Evolutionary conservation across 2,797 vertebrate genomes (phyloP), one percentile per base, ranked within the genome.

Genomic region (Neosilurus mollespiculum): DNA sequence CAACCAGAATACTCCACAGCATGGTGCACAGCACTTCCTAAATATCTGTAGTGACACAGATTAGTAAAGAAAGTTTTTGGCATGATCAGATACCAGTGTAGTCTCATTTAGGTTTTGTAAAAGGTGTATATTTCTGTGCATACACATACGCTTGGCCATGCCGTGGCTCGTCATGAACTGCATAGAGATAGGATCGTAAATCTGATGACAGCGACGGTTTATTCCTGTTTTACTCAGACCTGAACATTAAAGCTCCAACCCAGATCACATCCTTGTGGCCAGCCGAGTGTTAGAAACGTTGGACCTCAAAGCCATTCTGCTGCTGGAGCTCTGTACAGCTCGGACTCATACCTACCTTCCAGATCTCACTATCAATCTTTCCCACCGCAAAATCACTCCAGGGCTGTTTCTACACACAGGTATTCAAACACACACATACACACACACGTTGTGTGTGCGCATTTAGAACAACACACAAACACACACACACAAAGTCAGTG

Each of bases 291-390:
- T 14, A 8, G 56, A 43, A 10, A 51, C 62, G 11, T 12, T 78
- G 6, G 7, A 66, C 6, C 56, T 9, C n/a, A 0, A 37, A 65
- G 69, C 83, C 67, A 62, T 81, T 77, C 66, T 78, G 84, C 84
- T 71, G 73, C 65, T 43, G 65, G 12, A 71, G 56, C 49, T 72
- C 26, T 49, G 78, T 53, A 8, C 69, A 15, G 14, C n/a, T 37
- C 76, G 78, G 80, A 76, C 71, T 89, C 87, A 93, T 95, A 95
- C 94, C 95, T 93, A 94, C 95, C 95, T 95, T 95, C 95, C 95
- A 95, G 90, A 95, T 88, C 90, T 99, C 97, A 98, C 97, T 98
- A 98, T 99, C 98, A 97, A 99, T 98, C 95, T 99, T 99, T 96
- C 97, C 95, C 93, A 96, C 94, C 92, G 97, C 97, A 98, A 97